These are phyloP conservation scores for Drosophila kanapiae DNA, from an alignment of 1,140 invertebrate genomes.

Conservation along the genomic window DNA sequence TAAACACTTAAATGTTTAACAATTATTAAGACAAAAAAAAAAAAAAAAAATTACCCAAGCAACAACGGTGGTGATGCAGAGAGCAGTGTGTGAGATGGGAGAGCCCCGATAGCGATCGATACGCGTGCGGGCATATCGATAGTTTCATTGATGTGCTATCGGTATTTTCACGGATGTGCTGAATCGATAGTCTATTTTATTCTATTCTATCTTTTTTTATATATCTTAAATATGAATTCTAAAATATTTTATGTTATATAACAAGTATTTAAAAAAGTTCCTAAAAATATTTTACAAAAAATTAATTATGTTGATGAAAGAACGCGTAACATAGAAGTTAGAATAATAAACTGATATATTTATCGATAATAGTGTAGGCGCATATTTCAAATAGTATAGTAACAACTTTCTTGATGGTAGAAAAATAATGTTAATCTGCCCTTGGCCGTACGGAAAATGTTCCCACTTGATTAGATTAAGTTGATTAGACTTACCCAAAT, in stretches of 20 bases:
- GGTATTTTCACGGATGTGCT: background rate
- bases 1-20: slow-evolving; percentile 20
- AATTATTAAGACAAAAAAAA: slow-evolving; percentile 28
- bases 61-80: slow-evolving; percentile 11
- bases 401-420: background rate
- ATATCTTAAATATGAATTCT: background rate
- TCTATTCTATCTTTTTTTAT: background rate
- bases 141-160: background rate
- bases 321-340: no score
- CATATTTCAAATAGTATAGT: background rate
- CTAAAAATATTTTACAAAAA: no score
- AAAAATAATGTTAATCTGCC: background rate
- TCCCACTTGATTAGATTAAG: background rate
- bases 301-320: no score
- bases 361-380: background rate
- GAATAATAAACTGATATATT: background rate
- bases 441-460: background rate
- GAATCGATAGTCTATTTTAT: background rate
- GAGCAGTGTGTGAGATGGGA: background rate
- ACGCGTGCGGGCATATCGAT: background rate
- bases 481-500: slow-evolving; percentile 1
- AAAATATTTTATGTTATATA: background rate
- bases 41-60: slow-evolving; percentile 70
- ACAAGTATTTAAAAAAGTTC: no score
- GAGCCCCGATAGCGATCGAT: background rate